These are phyloP conservation scores for Andrena dorsata DNA, from an alignment of 2,888 invertebrate genomes.

Conservation along the genomic window DNA sequence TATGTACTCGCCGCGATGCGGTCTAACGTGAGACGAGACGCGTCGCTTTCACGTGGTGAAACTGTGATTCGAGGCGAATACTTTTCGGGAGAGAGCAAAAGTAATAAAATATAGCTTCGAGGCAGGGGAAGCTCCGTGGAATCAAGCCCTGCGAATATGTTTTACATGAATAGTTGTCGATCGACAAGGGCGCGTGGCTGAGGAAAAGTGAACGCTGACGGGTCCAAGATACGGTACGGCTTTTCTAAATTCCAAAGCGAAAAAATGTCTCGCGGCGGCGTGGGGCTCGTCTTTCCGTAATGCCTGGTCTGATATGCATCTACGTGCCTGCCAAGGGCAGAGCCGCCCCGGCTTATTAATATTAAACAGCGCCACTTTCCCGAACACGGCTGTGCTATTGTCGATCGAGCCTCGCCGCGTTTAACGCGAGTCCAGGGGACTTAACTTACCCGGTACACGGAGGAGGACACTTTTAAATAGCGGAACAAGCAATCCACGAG, in stretches of 20 bases:
- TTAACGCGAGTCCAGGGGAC: constrained; percentile 56
- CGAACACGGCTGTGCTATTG: constrained; percentile 68
- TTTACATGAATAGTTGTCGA: background rate
- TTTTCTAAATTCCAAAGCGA: constrained; percentile 63
- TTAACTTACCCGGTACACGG: constrained; percentile 65
- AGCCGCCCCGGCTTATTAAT: constrained; percentile 81
- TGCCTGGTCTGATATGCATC: constrained; percentile 83
- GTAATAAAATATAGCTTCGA: too few relatives aligned
- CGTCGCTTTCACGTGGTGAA: constrained; percentile 5
- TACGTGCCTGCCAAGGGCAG: constrained; percentile 83
- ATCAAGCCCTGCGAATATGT: background rate
- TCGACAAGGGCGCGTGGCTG: background rate
- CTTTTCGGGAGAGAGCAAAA: background rate
- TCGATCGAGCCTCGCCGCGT: constrained; percentile 65
- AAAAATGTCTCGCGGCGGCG: constrained; percentile 60
- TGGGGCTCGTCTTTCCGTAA: constrained; percentile 79
- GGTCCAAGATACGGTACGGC: constrained; percentile 24
- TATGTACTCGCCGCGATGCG: background rate
- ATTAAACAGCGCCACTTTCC: constrained; percentile 82
- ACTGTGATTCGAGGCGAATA: background rate
- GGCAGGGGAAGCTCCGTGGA: background rate
- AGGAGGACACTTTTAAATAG: constrained; percentile 79
- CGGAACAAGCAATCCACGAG: constrained; percentile 80
- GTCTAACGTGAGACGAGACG: constrained; percentile 31
- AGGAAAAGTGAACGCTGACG: constrained; percentile 41